Percentiles rank a stretch among this genome's conserved stretches.
Conservation (phyloP, 2,888 invertebrate genomes). For the Tetragnatha montana region DNA sequence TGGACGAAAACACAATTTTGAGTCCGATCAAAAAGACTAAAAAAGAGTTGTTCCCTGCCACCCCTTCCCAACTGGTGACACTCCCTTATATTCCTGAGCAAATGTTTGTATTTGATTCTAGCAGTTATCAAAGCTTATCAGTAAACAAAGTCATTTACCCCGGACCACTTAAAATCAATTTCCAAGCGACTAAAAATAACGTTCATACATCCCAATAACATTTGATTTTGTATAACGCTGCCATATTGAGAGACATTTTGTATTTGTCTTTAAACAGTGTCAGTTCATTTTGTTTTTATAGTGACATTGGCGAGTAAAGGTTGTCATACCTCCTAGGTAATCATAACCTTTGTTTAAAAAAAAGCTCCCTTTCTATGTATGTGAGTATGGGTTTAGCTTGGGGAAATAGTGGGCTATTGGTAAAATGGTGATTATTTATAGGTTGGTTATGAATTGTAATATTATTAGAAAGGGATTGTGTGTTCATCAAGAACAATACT, state of each 20-base stretch:
- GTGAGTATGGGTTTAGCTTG: too few relatives aligned
- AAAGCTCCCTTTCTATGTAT: too few relatives aligned
- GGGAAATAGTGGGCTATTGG: too few relatives aligned
- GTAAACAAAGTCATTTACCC: background rate
- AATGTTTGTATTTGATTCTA: conserved; percentile 38
- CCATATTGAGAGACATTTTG: background rate
- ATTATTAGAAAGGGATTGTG: too few relatives aligned
- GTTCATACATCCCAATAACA: background rate
- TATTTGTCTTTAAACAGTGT: too few relatives aligned
- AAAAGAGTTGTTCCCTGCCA: background rate
- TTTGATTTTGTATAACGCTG: background rate
- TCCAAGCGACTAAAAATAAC: background rate
- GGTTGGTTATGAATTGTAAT: too few relatives aligned
- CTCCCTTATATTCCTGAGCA: conserved; percentile 37
- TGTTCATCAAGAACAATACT: too few relatives aligned
- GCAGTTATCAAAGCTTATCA: background rate
- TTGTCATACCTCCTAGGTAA: too few relatives aligned
- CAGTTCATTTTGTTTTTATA: too few relatives aligned
- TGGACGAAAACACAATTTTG: conserved; percentile 58
- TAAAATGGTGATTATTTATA: too few relatives aligned
- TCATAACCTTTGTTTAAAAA: too few relatives aligned
- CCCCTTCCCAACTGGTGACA: conserved; percentile 29
- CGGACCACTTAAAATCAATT: background rate
- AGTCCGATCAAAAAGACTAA: conserved; percentile 52
- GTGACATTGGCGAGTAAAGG: too few relatives aligned